Evolutionary conservation across 2,113 vertebrate genomes (phyloP), one percentile per base, ranked within the genome.

Genomic region (Riparia riparia): DNA sequence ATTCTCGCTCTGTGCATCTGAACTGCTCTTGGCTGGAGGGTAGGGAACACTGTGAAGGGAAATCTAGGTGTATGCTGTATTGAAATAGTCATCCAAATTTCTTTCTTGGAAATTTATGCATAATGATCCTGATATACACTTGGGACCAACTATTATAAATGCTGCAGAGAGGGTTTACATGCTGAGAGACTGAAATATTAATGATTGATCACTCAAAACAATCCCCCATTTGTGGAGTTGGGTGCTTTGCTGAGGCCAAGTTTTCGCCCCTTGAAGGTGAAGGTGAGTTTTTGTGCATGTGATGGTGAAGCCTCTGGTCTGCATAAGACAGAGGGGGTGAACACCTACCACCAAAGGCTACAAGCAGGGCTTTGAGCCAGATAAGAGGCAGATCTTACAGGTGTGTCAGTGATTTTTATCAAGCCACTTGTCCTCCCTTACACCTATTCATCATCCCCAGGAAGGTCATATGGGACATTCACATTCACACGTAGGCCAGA

Each of bases 11-110:
- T 47, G 20, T 17, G 47, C 39, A 41, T 7, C 45, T 41, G 12
- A 61, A 2, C 17, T 60, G 2, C 45, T 60, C 54, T 64, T 89
- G 50, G 8, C 17, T 80, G 54, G n/a, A 65, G 13, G 19, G 7
- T 7, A n/a, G 4, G 32, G 29, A 85, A 12, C 45, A 9, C 17
- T 49, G 21, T 16, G 42, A 31, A 86, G 13, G 31, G 25, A 92
- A 88, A 50, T 7, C 4, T 53, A 37, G 4, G 4, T 1, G 0
- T 18, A 7, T 61, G 70, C 5, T 24, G 8, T 41, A 57, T 12
- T 76, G 21, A 39, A 39, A 28, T 39, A 61, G 17, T 39, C 58
- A 61, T 39, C 54, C 60, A 69, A 65, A 54, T 54, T 58, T 78
- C 10, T 44, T 8, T n/a, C 17, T 74, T 47, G 28, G 51, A 86